These are phyloP conservation scores for Thamnaconus septentrionalis DNA, from an alignment of 2,113 vertebrate genomes.

Conservation along the genomic window DNA sequence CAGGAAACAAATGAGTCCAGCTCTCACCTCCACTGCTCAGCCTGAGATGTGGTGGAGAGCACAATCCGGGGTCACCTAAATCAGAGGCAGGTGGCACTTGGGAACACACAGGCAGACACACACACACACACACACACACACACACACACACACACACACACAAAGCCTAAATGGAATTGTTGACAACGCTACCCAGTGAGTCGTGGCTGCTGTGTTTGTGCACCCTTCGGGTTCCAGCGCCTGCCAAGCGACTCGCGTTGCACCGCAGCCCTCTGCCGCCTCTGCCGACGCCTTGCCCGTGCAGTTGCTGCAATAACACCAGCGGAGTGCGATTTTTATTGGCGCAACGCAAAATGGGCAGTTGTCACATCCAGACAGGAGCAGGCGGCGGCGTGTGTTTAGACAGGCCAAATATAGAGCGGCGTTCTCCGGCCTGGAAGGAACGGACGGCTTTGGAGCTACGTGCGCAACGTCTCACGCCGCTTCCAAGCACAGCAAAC, in stretches of 20 bases:
- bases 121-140: constrained; percentile 15
- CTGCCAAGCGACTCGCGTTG: background rate
- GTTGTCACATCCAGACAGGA: constrained; percentile 31
- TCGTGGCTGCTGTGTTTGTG: constrained; percentile 42
- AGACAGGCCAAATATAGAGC: background rate
- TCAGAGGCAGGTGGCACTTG: constrained; percentile 42
- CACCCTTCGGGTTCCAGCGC: background rate
- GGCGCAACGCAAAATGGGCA: constrained; percentile 24
- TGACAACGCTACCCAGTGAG: constrained; percentile 55
- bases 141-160: constrained; percentile 39
- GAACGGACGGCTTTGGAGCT: too few species aligned
- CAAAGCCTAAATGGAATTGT: constrained; percentile 49
- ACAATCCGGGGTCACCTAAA: constrained; percentile 67
- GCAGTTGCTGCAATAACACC: constrained; percentile 20
- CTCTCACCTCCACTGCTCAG: constrained; percentile 63
- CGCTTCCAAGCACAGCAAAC: constrained; percentile 36
- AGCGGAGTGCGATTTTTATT: constrained; percentile 32
- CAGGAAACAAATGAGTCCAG: constrained; percentile 61
- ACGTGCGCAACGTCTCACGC: constrained; percentile 16
- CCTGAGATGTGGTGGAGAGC: constrained; percentile 49
- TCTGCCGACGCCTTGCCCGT: constrained; percentile 17
- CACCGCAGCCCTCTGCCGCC: background rate
- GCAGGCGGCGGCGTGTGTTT: constrained; percentile 6
- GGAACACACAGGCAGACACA: constrained; percentile 6
- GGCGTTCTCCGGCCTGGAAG: background rate